phyloP scores from a whole-genome alignment of 2,797 vertebrate genomes.

The Pygocentrus nattereri region DNA sequence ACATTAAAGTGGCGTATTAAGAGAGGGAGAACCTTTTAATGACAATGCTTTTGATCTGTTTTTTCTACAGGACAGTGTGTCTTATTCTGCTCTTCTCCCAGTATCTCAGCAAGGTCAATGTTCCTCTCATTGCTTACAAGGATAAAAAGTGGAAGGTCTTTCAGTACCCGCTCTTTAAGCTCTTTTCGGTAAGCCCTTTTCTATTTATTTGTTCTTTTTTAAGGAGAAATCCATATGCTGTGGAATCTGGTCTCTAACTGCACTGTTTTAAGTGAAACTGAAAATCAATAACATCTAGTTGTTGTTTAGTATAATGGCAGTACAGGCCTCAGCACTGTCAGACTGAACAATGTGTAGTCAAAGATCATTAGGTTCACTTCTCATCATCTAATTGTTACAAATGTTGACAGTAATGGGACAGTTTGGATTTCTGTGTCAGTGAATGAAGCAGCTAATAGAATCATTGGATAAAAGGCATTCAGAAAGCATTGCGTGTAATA shows the following conservation, averaged over 20 bases:
- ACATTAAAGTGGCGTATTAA: neutral
- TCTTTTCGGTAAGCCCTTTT: conserved; percentile 80
- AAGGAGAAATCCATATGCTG: too few species aligned
- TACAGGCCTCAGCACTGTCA: neutral
- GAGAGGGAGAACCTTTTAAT: neutral
- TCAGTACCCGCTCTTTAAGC: conserved; percentile 83
- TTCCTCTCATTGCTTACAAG: conserved; percentile 80
- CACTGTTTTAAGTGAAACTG: neutral
- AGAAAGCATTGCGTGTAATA: neutral
- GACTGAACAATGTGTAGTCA: neutral
- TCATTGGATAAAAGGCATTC: neutral
- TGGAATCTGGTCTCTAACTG: too few species aligned
- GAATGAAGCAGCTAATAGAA: neutral
- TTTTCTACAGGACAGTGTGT: conserved; percentile 75
- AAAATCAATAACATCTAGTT: neutral
- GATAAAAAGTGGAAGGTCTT: conserved; percentile 83
- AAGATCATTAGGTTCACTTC: neutral
- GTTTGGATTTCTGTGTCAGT: neutral
- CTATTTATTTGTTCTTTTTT: too few species aligned
- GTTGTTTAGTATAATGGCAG: neutral
- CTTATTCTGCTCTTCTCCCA: conserved; percentile 85
- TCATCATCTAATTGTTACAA: neutral
- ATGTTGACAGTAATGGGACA: conserved; percentile 1
- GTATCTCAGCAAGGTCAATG: conserved; percentile 80
- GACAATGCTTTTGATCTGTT: conserved; percentile 21